Evolutionary conservation across 2,888 invertebrate species (phyloP).

Genomic region (Encarsia formosa): DNA sequence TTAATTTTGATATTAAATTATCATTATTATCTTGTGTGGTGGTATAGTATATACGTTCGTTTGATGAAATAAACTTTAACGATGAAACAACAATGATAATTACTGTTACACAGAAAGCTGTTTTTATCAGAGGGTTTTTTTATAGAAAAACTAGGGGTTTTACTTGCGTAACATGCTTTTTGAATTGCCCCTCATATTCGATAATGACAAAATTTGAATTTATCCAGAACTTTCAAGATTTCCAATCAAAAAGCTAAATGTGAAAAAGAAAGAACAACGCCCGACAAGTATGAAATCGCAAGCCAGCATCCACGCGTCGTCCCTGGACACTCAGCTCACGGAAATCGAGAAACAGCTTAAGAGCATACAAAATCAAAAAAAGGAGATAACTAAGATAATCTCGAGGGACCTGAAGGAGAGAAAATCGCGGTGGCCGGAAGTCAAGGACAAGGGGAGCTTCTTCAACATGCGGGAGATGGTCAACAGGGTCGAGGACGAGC

Average conservation of each 20-base stretch:
- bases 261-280: background rate
- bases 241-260: background rate
- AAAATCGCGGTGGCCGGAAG: conserved; percentile 16
- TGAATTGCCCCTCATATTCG: no score
- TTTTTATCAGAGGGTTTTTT: no score
- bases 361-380: conserved; percentile 16
- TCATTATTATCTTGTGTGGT: background rate
- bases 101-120: no score
- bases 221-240: background rate
- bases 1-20: no score
- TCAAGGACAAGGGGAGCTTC: conserved; percentile 1
- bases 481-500: background rate
- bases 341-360: conserved; percentile 21
- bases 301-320: background rate
- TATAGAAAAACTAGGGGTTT: no score
- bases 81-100: no score
- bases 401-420: conserved; percentile 15
- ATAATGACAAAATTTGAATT: background rate
- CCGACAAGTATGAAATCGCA: no score
- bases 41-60: background rate
- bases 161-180: no score
- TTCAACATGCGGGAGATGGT: background rate
- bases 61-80: no score
- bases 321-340: conserved; percentile 1
- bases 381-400: conserved; percentile 18